These are phyloP conservation scores for Eulithis prunata DNA, from an alignment of 2,888 invertebrate species.

Conservation along the genomic window DNA sequence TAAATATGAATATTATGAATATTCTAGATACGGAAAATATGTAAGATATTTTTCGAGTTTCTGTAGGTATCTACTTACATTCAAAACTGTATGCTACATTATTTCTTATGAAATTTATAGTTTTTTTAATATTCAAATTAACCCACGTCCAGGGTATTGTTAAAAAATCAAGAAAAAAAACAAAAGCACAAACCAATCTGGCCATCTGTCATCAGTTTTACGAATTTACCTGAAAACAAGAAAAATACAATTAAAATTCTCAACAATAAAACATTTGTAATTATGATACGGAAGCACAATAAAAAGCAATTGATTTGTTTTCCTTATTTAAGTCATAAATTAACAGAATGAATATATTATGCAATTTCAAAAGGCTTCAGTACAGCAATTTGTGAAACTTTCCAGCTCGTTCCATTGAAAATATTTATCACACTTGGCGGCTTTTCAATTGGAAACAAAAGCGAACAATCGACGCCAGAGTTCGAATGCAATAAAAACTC, in stretches of 20 bases:
- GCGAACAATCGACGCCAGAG: conserved; percentile 54
- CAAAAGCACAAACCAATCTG: neutral
- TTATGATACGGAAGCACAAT: neutral
- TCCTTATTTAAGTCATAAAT: conserved; percentile 19
- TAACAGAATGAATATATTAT: conserved; percentile 11
- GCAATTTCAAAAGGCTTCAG: conserved; percentile 18
- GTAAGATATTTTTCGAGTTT: no score
- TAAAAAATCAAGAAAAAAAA: no score
- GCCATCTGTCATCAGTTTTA: neutral
- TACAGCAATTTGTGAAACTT: conserved; percentile 24
- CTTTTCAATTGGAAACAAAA: conserved; percentile 53
- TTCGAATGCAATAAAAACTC: conserved; percentile 55
- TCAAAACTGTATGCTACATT: no score
- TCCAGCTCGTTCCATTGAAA: conserved; percentile 30
- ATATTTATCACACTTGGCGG: conserved; percentile 43
- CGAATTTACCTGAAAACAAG: conserved; percentile 1
- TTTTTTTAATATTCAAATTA: no score
- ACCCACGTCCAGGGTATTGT: no score
- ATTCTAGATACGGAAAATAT: no score
- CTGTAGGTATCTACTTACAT: no score
- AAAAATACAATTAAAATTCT: neutral
- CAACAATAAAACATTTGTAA: neutral
- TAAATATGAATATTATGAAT: conserved; percentile 18
- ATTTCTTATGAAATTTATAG: no score
- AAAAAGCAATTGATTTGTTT: neutral